Conservation (phyloP, 1,140 invertebrate genomes). For the Bombyx mandarina region DNA sequence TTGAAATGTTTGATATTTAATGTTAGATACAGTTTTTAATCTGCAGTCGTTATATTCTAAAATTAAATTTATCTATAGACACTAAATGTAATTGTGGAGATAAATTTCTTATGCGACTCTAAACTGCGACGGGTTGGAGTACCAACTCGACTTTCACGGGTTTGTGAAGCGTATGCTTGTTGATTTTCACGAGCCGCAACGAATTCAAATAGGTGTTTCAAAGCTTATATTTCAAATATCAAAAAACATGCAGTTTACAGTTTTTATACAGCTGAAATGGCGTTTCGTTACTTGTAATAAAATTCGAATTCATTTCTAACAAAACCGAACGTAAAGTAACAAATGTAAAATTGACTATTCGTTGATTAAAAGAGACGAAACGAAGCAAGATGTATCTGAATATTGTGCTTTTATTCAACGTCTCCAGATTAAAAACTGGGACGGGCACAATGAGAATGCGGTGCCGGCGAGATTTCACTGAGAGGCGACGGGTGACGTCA, state of each 20-base stretch:
- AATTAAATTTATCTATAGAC: too few relatives aligned
- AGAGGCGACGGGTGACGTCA: constrained; percentile 28
- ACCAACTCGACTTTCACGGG: not conserved
- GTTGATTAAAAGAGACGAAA: constrained; percentile 47
- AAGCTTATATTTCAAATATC: not conserved
- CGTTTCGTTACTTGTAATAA: not conserved
- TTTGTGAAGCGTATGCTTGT: not conserved
- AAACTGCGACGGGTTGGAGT: too few relatives aligned
- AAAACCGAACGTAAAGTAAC: not conserved
- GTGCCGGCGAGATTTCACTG: constrained; percentile 23
- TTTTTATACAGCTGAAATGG: too few relatives aligned
- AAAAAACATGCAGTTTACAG: not conserved
- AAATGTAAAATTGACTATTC: constrained; percentile 18
- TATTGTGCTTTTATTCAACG: constrained; percentile 55
- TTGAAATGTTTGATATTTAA: too few relatives aligned
- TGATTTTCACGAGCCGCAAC: constrained; percentile 1
- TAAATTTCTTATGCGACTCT: too few relatives aligned
- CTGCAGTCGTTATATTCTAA: too few relatives aligned
- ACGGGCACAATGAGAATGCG: constrained; percentile 45
- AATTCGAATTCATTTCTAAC: not conserved
- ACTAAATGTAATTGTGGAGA: too few relatives aligned
- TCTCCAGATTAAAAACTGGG: constrained; percentile 59
- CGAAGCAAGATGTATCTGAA: constrained; percentile 37
- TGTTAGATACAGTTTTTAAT: too few relatives aligned
- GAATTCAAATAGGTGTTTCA: not conserved